Base-by-base conservation (phyloP, 1,140 invertebrate genomes). In the Bicyclus anynana region DNA sequence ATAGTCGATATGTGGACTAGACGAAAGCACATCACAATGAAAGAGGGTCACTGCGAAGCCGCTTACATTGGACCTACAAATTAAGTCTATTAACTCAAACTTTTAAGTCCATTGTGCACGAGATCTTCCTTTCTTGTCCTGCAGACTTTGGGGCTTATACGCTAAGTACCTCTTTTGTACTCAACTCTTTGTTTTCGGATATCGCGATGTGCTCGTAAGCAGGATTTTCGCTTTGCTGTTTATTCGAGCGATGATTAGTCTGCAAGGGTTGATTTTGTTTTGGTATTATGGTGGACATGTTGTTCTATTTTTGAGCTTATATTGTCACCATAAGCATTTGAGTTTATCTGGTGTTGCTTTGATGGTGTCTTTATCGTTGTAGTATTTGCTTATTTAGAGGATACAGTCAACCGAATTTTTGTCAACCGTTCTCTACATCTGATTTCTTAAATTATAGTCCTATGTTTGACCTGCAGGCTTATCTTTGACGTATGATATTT, bases 21-120 rank as follows among this genome's bases (percentile, higher is more conserved):
- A 35, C 17, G 10, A 52, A 52, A 55, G 62, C 23, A 65, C 68
- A 73, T 52, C 72, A 53, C 71, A 68, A 71, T 66, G 69, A 74
- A 53, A 55, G 59, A 74, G 71, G 74, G 81, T 79, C 74, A 74
- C 62, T 66, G 61, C 64, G 74, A 80, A 85, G 80, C 80, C 69
- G 82, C 79, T 85, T 84, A 84, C 62, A 68, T 56, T 60, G 66
- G 72, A 73, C 74, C 78, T 85, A 78, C 77, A 85, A 85, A 85
- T 85, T 84, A 85, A 85, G 82, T 80, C 80, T 80, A 84, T 87
- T 85, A 83, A 84, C 61, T 80, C 74, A 75, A 87, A 87, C 79
- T 87, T 87, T 87, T 87, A 87, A 87, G 84, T 87, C 84, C 80
- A 69, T 74, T 78, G 72, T 73, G 68, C 75, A 77, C 75, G 76